Base-by-base conservation (phyloP, 2,113 vertebrate species). In the Coptodon rendalli region DNA sequence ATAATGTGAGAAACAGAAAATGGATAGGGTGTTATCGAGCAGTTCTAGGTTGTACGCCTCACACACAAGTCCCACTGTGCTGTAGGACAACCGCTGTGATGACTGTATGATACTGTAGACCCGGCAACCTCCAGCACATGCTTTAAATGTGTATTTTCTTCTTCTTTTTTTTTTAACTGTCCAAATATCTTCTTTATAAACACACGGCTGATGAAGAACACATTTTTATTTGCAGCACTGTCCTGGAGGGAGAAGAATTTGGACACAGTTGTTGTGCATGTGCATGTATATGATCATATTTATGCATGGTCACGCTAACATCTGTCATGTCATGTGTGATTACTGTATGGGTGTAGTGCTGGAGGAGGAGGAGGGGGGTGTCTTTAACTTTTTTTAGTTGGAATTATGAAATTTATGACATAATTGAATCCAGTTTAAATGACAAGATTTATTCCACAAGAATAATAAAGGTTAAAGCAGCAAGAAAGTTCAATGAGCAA, bases 301-400 rank as follows among this genome's bases (percentile, higher is more conserved):
- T 86, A 86, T 82, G 84, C 84, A 80, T 31, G 56, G 59, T 86
- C 93, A 89, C 43, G 56, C 86, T n/a, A 82, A 83, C 80, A 93
- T 85, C 83, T 89, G 89, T 56, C 76, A 53, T 50, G 80, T 85
- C 80, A 29, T 80, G 40, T 81, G 80, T 73, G 63, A 22, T 52
- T 31, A 80, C 38, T 73, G 29, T 48, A 76, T 5, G 68, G 86
- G 52, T 79, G 61, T 73, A 79, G 68, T 50, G 40, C 76, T 61
- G 31, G 7, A 24, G 7, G 36, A 22, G 29, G 13, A 12, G 10
- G 9, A 14, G 11, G 17, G 7, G 36, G 19, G 36, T 17, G 40
- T 78, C 40, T 68, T 40, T 53, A 68, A 54, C 16, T 63, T 29
- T n/a, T 59, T 40, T 71, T 34, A 82, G 13, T 86, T 83, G 63